A percentile compares a stretch with the other conserved stretches of the same genome.
phyloP scores from a whole-genome alignment of 2,113 vertebrate genomes.

The Callorhinus ursinus region DNA sequence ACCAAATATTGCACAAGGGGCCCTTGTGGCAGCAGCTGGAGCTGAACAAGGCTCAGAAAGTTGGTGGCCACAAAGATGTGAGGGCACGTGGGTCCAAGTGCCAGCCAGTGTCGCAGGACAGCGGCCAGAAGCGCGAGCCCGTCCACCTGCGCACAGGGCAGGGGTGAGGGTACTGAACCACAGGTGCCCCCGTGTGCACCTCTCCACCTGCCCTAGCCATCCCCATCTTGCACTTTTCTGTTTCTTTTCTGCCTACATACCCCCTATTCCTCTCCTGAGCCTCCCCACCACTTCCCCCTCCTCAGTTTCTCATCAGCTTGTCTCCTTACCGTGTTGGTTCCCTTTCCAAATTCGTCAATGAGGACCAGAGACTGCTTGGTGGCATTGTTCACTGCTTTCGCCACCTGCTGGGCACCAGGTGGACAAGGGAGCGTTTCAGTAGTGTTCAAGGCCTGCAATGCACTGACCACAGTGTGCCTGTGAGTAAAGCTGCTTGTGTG shows the following conservation, averaged over 20 bases:
- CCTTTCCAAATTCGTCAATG: conserved; percentile 99
- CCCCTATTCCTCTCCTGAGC: not conserved
- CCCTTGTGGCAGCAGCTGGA: conserved; percentile 91
- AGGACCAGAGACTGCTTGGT: conserved; percentile 94
- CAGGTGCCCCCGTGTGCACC: not conserved
- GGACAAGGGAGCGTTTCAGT: not conserved
- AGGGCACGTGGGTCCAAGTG: conserved; percentile 87
- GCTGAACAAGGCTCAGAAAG: conserved; percentile 95
- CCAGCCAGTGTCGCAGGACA: conserved; percentile 93
- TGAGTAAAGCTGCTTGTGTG: not conserved
- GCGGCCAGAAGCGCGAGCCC: conserved; percentile 95
- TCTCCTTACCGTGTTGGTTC: conserved; percentile 94
- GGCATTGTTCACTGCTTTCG: conserved; percentile 93
- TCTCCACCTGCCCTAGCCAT: not conserved
- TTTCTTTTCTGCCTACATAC: not conserved
- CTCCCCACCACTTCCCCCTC: not conserved
- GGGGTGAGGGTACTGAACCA: not conserved
- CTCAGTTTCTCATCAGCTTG: not conserved
- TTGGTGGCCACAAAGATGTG: conserved; percentile 95
- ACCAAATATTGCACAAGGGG: conserved; percentile 91
- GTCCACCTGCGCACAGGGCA: conserved; percentile 87
- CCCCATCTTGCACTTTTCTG: not conserved
- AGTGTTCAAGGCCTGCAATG: not conserved
- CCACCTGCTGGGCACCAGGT: conserved; percentile 82
- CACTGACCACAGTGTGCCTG: not conserved